Evolutionary conservation across 2,888 invertebrate species (phyloP).

Genomic region (Drosophila seclusa): DNA sequence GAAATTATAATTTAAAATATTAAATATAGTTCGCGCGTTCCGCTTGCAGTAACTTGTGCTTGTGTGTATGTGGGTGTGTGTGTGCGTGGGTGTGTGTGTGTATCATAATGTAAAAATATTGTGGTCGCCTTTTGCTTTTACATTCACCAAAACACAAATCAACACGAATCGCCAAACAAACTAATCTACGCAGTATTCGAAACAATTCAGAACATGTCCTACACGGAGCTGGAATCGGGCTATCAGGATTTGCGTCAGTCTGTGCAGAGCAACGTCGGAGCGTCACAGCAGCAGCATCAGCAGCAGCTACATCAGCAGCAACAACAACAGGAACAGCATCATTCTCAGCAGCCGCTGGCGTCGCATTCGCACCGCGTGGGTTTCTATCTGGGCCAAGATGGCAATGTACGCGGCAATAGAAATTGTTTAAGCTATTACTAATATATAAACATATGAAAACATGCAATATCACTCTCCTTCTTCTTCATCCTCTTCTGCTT

Average conservation of each 20-base stretch:
- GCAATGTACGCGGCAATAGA: conserved; percentile 85
- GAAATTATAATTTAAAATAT: conserved; percentile 5
- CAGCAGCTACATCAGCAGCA: conserved; percentile 18
- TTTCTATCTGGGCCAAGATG: conserved; percentile 90
- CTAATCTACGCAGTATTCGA: conserved; percentile 24
- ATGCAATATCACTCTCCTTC: not conserved
- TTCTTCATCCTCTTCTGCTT: not conserved
- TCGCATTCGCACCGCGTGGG: conserved; percentile 83
- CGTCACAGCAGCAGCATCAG: conserved; percentile 47
- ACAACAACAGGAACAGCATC: conserved; percentile 44
- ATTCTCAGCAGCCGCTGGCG: conserved; percentile 36
- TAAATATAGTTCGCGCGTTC: conserved; percentile 19
- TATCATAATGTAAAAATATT: conserved; percentile 29
- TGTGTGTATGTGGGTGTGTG: not conserved
- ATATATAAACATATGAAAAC: not conserved
- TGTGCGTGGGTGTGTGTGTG: not conserved
- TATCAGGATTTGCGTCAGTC: conserved; percentile 90
- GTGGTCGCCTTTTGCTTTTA: conserved; percentile 2
- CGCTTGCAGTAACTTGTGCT: conserved; percentile 20
- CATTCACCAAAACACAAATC: conserved; percentile 21
- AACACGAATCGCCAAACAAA: conserved; percentile 11
- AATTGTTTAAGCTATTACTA: conserved; percentile 12
- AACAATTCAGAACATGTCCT: conserved; percentile 88
- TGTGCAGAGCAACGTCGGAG: conserved; percentile 50
- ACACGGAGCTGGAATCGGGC: conserved; percentile 96